Conservation (phyloP, 2,113 vertebrate species). For the Myocastor coypus region DNA sequence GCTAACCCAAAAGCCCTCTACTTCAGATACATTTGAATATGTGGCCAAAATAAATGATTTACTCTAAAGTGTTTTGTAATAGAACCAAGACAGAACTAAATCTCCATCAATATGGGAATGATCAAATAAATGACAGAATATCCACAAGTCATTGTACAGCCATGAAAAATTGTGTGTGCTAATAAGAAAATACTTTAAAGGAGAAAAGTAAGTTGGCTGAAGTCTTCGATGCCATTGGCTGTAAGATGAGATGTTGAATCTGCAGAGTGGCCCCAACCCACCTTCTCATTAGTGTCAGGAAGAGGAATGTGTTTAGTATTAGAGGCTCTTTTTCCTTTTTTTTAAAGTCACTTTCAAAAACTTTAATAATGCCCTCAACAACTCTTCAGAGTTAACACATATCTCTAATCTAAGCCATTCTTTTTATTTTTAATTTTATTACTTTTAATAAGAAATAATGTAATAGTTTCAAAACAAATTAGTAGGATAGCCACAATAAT, state of each 20-base stretch:
- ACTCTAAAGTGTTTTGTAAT: neutral
- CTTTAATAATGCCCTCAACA: conserved; percentile 58
- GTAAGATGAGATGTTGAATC: neutral
- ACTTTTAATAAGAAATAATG: too few relatives aligned
- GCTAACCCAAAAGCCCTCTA: too few relatives aligned
- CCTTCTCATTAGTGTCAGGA: neutral
- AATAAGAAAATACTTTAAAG: neutral
- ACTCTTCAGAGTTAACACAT: neutral
- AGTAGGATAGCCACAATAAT: too few relatives aligned
- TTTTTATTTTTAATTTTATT: too few relatives aligned
- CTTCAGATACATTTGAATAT: neutral
- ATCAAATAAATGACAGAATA: neutral
- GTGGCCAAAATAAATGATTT: neutral
- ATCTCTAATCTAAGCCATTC: conserved; percentile 5
- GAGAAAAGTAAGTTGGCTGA: neutral
- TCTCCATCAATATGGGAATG: neutral
- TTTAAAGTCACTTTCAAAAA: conserved; percentile 34
- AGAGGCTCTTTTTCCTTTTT: neutral
- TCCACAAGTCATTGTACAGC: neutral
- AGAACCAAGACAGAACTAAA: neutral
- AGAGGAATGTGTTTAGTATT: neutral
- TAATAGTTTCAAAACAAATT: too few relatives aligned
- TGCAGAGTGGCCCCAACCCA: neutral
- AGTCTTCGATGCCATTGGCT: neutral
- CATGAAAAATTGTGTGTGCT: neutral